These are phyloP conservation scores for Plecotus auritus DNA, from an alignment of 2,113 vertebrate genomes.

Conservation along the genomic window DNA sequence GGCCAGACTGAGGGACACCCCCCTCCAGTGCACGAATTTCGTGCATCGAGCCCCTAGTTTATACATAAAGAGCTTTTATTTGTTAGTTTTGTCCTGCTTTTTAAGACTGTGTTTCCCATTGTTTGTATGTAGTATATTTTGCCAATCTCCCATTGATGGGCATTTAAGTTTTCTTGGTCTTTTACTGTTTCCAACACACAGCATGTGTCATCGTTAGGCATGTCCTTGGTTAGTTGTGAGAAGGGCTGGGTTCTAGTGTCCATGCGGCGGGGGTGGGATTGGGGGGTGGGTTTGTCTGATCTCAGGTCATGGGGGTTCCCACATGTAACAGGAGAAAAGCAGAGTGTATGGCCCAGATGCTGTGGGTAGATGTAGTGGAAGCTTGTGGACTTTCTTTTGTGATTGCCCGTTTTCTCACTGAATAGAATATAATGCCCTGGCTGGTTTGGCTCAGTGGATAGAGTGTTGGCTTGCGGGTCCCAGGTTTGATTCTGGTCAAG, in stretches of 20 bases:
- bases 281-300: not conserved
- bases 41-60: not conserved
- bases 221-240: not conserved
- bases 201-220: not conserved
- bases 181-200: not conserved
- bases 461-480: too few species aligned
- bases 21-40: too few species aligned
- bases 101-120: not conserved
- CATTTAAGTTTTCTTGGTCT: not conserved
- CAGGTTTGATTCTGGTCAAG: too few species aligned
- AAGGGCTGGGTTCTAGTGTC: not conserved
- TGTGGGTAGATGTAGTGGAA: not conserved
- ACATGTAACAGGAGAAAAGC: not conserved
- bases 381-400: not conserved
- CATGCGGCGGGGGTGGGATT: too few species aligned
- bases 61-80: not conserved
- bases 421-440: not conserved
- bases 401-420: not conserved
- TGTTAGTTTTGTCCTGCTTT: not conserved
- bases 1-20: too few species aligned
- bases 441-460: too few species aligned
- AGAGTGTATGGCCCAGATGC: not conserved
- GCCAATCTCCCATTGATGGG: not conserved
- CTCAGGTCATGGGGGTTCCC: not conserved
- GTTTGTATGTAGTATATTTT: not conserved